A percentile compares a stretch with the other conserved stretches of the same genome.
These are phyloP conservation scores for Lasiurus cinereus DNA, from an alignment of 2,113 vertebrate species.

Conservation along the genomic window DNA sequence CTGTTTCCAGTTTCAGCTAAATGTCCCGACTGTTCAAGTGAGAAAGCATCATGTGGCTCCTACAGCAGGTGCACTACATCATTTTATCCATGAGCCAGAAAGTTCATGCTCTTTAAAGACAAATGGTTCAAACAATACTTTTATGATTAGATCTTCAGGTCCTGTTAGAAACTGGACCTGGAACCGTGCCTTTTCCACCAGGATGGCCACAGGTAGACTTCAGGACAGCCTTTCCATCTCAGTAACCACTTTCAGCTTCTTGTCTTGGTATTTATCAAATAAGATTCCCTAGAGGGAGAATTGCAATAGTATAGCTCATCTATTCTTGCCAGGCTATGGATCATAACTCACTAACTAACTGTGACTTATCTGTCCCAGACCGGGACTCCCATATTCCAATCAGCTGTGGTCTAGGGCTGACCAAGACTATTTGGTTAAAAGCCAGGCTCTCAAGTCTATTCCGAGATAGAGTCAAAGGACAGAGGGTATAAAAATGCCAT, in stretches of 20 bases:
- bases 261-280: neutral
- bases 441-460: neutral
- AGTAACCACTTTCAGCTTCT: neutral
- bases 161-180: neutral
- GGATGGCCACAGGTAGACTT: neutral
- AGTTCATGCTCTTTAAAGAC: neutral
- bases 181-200: neutral
- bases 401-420: neutral
- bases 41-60: accelerated
- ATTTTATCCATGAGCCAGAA: neutral
- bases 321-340: neutral
- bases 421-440: neutral
- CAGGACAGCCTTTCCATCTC: neutral
- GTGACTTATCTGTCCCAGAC: neutral
- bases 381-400: neutral
- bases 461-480: too few relatives aligned
- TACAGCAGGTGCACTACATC: neutral
- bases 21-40: neutral
- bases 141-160: slow-evolving; percentile 4
- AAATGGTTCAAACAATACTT: neutral
- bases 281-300: neutral
- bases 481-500: neutral
- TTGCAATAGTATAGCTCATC: neutral
- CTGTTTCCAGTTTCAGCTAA: neutral
- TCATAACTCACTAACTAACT: neutral